Evolutionary conservation across 2,888 invertebrate species (phyloP), one percentile per base, ranked within the genome.

Genomic region (Onchidella celtica): DNA sequence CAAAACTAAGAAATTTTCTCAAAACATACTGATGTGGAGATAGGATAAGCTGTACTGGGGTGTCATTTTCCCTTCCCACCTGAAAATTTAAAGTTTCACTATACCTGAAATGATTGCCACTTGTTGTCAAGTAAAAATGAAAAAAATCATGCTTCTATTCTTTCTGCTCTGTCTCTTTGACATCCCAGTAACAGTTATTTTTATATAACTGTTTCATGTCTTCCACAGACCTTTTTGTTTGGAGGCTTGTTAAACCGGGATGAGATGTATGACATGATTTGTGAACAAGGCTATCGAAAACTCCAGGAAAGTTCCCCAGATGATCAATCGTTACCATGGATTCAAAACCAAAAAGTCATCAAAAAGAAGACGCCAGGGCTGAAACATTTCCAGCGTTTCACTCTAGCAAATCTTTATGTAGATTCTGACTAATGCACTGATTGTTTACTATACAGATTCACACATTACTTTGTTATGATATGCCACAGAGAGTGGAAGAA

Each of bases 381-480:
- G 14, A 80, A 75, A 38, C 82, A 81, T 38, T 84, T 83, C 61
- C 72, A 80, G 29, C 80, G 79, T n/a, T 85, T 85, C 57, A 85
- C 80, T 36, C 47, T 85, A 21, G 83, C 80, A 32, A 40, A 63
- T 21, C 80, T 40, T 36, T 83, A 77, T 78, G 73, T 80, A 47
- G 77, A 70, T 34, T 74, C 75, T 34, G 69, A 82, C 4, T 79
- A 47, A 73, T 14, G 32, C n/a, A n/a, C n/a, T n/a, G n/a, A 63
- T 9, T 55, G n/a, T n/a, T n/a, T n/a, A n/a, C n/a, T n/a, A n/a
- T n/a, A n/a, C n/a, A n/a, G n/a, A n/a, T n/a, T n/a, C n/a, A n/a
- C n/a, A n/a, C n/a, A n/a, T n/a, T n/a, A n/a, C n/a, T n/a, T n/a
- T n/a, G n/a, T n/a, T n/a, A n/a, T n/a, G n/a, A n/a, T n/a, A n/a